Evolutionary conservation across 1,140 invertebrate genomes (phyloP).

Genomic region (Tetramorium simillimum): DNA sequence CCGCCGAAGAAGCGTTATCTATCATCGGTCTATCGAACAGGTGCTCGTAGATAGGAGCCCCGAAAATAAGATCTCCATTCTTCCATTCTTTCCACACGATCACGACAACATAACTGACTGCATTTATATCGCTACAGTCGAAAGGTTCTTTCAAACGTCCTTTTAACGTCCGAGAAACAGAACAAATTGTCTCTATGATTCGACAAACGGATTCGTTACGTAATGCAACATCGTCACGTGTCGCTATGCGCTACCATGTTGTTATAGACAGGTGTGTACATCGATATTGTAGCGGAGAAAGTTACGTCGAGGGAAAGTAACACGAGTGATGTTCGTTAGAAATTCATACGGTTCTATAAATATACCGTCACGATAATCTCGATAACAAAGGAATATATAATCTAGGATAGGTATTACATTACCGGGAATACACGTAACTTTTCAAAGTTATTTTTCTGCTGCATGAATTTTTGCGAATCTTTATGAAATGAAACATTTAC

Average conservation of each 20-base stretch:
- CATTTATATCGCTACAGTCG: no score
- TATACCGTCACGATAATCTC: background rate
- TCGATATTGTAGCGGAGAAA: constrained; percentile 28
- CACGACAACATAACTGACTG: no score
- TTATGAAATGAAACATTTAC: background rate
- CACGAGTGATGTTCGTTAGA: background rate
- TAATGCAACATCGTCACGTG: background rate
- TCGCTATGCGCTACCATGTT: background rate
- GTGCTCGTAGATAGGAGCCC: constrained; percentile 61
- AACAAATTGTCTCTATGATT: background rate
- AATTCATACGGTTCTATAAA: background rate
- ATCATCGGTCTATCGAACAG: constrained; percentile 73
- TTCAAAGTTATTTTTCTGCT: constrained; percentile 9
- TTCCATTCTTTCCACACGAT: background rate
- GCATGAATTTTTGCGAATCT: constrained; percentile 10
- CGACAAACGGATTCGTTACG: constrained; percentile 10
- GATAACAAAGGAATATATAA: background rate
- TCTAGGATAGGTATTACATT: background rate
- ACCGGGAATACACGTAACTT: constrained; percentile 3
- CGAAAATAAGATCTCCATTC: background rate
- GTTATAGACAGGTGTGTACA: constrained; percentile 11
- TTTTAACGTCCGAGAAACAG: background rate
- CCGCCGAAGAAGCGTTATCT: constrained; percentile 59
- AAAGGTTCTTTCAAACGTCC: background rate
- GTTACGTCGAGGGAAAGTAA: constrained; percentile 1